Percentiles rank a stretch among this genome's conserved stretches.
These are phyloP conservation scores for Aeoliscus strigatus DNA, from an alignment of 2,797 vertebrate species.

Conservation along the genomic window DNA sequence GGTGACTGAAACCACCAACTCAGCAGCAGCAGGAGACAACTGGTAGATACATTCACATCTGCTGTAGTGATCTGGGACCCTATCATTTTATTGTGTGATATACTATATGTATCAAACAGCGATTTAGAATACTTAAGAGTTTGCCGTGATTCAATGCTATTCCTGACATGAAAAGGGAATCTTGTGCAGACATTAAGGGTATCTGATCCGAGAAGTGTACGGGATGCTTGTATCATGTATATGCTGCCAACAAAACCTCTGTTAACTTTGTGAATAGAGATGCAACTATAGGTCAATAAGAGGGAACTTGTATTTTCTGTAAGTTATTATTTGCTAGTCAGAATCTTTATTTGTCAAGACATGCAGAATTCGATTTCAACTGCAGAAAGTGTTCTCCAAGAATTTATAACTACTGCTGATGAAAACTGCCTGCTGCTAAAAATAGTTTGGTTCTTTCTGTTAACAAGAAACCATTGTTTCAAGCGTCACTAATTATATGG, in stretches of 20 bases:
- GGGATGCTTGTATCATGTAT: constrained; percentile 22
- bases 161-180: constrained; percentile 51
- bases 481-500: no score
- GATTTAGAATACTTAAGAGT: constrained; percentile 64
- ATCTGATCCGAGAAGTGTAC: constrained; percentile 33
- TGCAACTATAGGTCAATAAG: no score
- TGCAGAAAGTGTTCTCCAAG: no score
- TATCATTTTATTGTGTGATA: constrained; percentile 67
- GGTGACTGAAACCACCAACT: constrained; percentile 55
- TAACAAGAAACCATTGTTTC: no score
- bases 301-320: no score
- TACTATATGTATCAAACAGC: constrained; percentile 66
- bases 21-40: constrained; percentile 40
- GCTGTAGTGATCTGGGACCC: constrained; percentile 54
- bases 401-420: no score
- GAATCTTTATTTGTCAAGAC: no score
- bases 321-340: no score
- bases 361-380: no score
- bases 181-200: constrained; percentile 35
- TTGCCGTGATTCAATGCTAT: constrained; percentile 58
- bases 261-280: no score
- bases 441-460: no score
- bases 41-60: constrained; percentile 65
- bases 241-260: constrained; percentile 36
- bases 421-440: no score